phyloP scores from a whole-genome alignment of 1,140 invertebrate species.

The Polyergus mexicanus region DNA sequence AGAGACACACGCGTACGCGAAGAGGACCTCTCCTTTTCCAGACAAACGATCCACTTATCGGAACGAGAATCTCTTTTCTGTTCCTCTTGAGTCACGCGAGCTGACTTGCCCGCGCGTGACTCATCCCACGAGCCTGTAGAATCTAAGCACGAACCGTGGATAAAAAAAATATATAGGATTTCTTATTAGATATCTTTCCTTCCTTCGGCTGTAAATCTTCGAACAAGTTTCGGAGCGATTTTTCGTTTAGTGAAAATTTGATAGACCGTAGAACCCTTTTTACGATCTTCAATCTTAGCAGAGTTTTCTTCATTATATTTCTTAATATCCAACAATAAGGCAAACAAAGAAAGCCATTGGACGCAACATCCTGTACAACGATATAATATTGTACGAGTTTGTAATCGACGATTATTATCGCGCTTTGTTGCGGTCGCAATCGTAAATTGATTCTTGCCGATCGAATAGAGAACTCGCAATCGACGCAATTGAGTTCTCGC shows the following conservation, averaged over 20 bases:
- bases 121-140: constrained; percentile 39
- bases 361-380: neutral
- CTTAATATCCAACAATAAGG: neutral
- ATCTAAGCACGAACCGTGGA: constrained; percentile 29
- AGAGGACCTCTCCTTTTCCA: constrained; percentile 77
- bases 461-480: constrained; percentile 36
- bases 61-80: constrained; percentile 50
- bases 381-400: neutral
- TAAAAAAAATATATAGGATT: neutral
- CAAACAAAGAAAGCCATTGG: neutral
- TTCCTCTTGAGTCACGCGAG: constrained; percentile 67
- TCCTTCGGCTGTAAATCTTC: neutral
- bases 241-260: neutral
- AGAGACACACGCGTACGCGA: constrained; percentile 67
- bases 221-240: neutral
- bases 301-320: neutral
- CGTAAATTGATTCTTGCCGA: constrained; percentile 21
- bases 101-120: constrained; percentile 38
- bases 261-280: neutral
- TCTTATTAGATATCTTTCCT: neutral
- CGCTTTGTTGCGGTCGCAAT: constrained; percentile 1
- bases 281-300: neutral
- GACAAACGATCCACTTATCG: constrained; percentile 74
- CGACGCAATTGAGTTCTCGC: constrained; percentile 33
- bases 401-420: neutral